Evolutionary conservation across 2,113 vertebrate genomes (phyloP).

Genomic region (Sterna hirundo): DNA sequence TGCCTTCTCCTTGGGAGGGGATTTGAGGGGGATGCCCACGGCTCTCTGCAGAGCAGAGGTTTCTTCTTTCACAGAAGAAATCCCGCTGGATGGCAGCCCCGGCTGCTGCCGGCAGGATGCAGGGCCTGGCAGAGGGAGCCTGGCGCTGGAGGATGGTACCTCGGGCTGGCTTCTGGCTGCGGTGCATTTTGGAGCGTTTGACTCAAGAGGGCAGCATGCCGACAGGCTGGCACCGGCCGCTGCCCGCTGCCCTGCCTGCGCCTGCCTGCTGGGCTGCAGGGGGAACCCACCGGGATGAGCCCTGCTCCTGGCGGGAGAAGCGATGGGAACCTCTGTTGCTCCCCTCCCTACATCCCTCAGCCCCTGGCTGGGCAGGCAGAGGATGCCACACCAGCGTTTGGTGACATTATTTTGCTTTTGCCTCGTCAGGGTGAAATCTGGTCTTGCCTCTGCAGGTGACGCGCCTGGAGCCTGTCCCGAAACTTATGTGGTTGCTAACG

Average conservation of each 20-base stretch:
- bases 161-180: not conserved
- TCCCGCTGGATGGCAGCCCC: accelerated
- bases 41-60: not conserved
- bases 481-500: not conserved
- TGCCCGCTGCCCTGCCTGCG: not conserved
- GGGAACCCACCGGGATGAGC: accelerated
- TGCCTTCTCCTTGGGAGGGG: not conserved
- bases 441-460: not conserved
- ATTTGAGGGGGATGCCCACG: not conserved
- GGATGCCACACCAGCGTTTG: not conserved
- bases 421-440: not conserved
- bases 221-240: not conserved
- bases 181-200: not conserved
- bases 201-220: slow-evolving; percentile 53
- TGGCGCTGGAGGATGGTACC: accelerated
- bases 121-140: not conserved
- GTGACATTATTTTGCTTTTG: not conserved
- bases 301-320: accelerated
- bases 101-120: not conserved
- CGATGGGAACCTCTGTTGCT: not conserved
- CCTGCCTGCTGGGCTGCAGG: not conserved
- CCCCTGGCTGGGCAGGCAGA: not conserved
- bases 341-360: accelerated
- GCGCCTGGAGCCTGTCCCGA: not conserved
- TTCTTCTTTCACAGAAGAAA: accelerated